Conservation (phyloP, 2,113 vertebrate species). For the Benitochromis conjunctus region DNA sequence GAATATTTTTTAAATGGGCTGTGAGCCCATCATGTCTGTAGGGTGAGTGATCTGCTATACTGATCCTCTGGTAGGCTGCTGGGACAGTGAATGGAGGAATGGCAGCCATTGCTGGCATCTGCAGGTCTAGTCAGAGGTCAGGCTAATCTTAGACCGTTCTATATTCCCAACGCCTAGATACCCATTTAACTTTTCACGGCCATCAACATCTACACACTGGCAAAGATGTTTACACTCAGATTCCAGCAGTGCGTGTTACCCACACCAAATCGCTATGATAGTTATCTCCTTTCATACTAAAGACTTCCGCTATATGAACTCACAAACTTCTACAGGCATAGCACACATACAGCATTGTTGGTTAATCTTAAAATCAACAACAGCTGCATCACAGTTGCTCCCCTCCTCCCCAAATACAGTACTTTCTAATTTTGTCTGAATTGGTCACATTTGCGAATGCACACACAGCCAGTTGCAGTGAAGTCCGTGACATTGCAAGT, state of each 20-base stretch:
- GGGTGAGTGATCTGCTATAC: neutral
- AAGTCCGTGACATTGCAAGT: neutral
- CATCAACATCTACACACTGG: conserved; percentile 16
- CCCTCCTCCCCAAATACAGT: neutral
- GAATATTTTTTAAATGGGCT: conserved; percentile 23
- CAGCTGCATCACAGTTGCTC: conserved; percentile 28
- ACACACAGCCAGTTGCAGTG: neutral
- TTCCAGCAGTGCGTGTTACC: conserved; percentile 8
- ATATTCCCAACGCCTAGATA: conserved; percentile 16
- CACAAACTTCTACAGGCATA: neutral
- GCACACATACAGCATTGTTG: neutral
- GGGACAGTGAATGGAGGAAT: conserved; percentile 46
- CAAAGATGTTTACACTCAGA: conserved; percentile 47
- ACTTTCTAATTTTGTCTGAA: neutral
- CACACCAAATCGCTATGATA: neutral
- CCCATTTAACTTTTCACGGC: conserved; percentile 31
- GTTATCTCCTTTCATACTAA: neutral
- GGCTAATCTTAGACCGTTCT: conserved; percentile 70
- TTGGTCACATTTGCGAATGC: neutral
- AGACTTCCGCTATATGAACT: neutral
- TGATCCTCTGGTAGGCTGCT: conserved; percentile 36
- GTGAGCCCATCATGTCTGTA: neutral
- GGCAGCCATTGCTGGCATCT: conserved; percentile 57
- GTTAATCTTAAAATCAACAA: conserved; percentile 26
- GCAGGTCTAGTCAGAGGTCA: conserved; percentile 37